Evolutionary conservation across 2,888 invertebrate genomes (phyloP).

Genomic region (Idaea straminata): DNA sequence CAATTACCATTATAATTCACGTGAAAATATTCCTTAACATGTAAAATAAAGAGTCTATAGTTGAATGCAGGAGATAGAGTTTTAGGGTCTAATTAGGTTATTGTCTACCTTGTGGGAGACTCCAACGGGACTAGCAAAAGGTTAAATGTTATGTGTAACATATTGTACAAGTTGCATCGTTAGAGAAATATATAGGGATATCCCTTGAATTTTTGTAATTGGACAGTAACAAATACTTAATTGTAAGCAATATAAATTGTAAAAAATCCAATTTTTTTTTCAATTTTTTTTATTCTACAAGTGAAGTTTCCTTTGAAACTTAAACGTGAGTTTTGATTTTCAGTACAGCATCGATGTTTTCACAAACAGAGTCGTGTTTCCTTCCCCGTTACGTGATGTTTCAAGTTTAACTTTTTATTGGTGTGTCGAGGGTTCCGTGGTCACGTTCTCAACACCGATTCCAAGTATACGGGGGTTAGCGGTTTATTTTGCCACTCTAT

Average conservation of each 20-base stretch:
- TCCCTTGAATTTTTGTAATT: not conserved
- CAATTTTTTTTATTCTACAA: not conserved
- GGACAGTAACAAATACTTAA: not conserved
- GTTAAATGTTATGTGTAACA: slow-evolving; percentile 71
- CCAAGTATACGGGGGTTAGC: slow-evolving; percentile 6
- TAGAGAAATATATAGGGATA: slow-evolving; percentile 24
- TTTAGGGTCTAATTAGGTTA: not conserved
- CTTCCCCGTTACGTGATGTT: slow-evolving; percentile 38
- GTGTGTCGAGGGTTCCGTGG: slow-evolving; percentile 21
- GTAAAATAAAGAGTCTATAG: not conserved
- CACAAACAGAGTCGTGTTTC: slow-evolving; percentile 17
- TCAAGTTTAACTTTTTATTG: slow-evolving; percentile 43
- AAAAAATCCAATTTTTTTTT: not conserved
- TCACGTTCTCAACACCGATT: slow-evolving; percentile 39
- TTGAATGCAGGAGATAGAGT: not conserved
- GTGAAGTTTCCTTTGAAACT: slow-evolving; percentile 25
- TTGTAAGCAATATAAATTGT: not conserved
- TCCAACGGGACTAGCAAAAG: slow-evolving; percentile 64
- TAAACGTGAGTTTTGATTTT: slow-evolving; percentile 9
- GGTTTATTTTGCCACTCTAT: not conserved
- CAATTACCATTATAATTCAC: slow-evolving; percentile 19
- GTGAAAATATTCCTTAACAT: slow-evolving; percentile 12
- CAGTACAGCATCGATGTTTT: not conserved
- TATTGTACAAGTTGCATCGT: slow-evolving; percentile 58
- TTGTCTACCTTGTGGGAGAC: slow-evolving; percentile 75